Evolutionary conservation across 1,140 invertebrate genomes (phyloP).

Genomic region (Mycetomoellerius zeteki): DNA sequence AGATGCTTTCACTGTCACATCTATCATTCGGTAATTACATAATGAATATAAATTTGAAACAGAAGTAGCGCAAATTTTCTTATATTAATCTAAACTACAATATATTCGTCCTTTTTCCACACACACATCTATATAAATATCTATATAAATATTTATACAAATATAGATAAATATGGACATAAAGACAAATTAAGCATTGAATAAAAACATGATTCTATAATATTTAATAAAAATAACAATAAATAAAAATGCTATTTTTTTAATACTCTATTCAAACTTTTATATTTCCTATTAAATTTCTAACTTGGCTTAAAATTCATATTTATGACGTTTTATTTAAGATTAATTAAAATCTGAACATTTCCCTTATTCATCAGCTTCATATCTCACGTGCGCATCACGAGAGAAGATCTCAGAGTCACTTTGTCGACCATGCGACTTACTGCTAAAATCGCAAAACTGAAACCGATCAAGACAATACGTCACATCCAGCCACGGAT

Average conservation of each 20-base stretch:
- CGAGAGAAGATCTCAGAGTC: conserved; percentile 64
- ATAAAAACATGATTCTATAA: not conserved
- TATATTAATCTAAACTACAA: not conserved
- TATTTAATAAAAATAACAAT: not conserved
- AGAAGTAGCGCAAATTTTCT: conserved; percentile 9
- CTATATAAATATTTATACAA: too few species aligned
- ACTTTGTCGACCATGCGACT: conserved; percentile 70
- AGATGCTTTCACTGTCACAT: conserved; percentile 42
- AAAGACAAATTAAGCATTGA: not conserved
- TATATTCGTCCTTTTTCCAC: not conserved
- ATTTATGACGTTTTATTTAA: not conserved
- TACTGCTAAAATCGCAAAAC: conserved; percentile 44
- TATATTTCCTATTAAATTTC: not conserved
- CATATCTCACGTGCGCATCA: conserved; percentile 68
- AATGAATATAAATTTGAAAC: not conserved
- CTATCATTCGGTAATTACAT: conserved; percentile 65
- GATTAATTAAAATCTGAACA: not conserved
- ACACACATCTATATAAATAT: not conserved
- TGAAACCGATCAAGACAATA: conserved; percentile 46
- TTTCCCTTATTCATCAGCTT: conserved; percentile 48
- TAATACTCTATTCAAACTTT: not conserved
- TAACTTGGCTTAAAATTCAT: not conserved
- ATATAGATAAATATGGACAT: too few species aligned
- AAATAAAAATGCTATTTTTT: not conserved
- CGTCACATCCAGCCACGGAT: conserved; percentile 33